Conservation (phyloP, 2,797 vertebrate species). For the Acipenser oxyrinchus region DNA sequence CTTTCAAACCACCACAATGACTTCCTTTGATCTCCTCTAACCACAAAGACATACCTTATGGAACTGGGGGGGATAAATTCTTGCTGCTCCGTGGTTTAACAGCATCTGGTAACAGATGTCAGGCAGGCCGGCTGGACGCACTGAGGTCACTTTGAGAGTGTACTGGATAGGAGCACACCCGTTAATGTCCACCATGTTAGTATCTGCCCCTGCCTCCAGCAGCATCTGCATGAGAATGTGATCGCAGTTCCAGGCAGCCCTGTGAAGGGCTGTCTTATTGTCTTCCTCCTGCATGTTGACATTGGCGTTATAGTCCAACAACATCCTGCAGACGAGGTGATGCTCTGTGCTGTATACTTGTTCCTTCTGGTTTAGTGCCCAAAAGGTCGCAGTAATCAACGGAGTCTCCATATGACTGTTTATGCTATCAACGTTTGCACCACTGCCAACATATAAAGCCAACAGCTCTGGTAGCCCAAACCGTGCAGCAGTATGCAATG, state of each 20-base stretch:
- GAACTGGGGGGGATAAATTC: slow-evolving; percentile 87
- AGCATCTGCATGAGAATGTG: slow-evolving; percentile 81
- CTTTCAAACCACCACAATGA: too few relatives aligned
- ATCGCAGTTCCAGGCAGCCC: slow-evolving; percentile 94
- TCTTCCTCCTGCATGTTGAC: slow-evolving; percentile 77
- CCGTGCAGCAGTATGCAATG: slow-evolving; percentile 75
- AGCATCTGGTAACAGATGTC: slow-evolving; percentile 86
- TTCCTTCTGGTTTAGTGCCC: slow-evolving; percentile 76
- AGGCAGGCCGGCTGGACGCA: slow-evolving; percentile 66
- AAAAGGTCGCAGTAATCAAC: slow-evolving; percentile 75
- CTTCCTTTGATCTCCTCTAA: background rate
- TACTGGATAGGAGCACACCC: slow-evolving; percentile 87
- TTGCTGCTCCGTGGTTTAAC: slow-evolving; percentile 76
- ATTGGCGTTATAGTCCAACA: slow-evolving; percentile 77
- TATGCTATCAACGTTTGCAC: slow-evolving; percentile 64
- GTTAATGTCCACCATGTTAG: slow-evolving; percentile 83
- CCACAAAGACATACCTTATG: slow-evolving; percentile 71
- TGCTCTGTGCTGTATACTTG: slow-evolving; percentile 78
- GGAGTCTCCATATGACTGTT: slow-evolving; percentile 79
- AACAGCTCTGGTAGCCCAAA: slow-evolving; percentile 74
- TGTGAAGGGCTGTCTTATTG: slow-evolving; percentile 85
- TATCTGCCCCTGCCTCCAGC: slow-evolving; percentile 76
- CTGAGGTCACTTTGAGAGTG: slow-evolving; percentile 77
- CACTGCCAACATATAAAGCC: slow-evolving; percentile 69
- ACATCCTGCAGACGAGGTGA: slow-evolving; percentile 76